These are phyloP conservation scores for Pardosa pseudoannulata DNA, from an alignment of 2,888 invertebrate genomes.

Conservation along the genomic window DNA sequence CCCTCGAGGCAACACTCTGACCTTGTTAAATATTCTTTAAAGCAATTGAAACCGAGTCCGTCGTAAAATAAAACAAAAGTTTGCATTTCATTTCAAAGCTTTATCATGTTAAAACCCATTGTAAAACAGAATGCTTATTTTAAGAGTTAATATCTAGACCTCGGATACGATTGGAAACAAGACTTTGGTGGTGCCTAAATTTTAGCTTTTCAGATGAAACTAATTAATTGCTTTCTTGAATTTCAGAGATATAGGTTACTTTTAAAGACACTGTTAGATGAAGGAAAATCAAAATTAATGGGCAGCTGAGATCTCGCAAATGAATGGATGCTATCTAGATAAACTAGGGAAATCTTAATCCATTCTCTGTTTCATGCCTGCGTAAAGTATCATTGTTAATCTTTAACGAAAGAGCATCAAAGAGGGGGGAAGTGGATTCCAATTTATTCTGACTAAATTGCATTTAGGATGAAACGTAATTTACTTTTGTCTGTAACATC, in stretches of 20 bases:
- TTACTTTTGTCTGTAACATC: neutral
- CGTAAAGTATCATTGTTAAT: constrained; percentile 26
- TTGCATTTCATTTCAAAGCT: no score
- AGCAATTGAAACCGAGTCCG: no score
- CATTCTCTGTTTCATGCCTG: constrained; percentile 29
- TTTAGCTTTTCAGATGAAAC: neutral
- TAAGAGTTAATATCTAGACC: no score
- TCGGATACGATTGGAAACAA: no score
- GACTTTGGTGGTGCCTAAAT: no score
- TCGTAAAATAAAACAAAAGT: no score
- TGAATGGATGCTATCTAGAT: constrained; percentile 27
- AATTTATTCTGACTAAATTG: constrained; percentile 16
- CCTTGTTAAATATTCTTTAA: no score
- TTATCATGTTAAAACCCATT: no score
- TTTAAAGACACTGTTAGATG: constrained; percentile 20
- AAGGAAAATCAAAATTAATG: constrained; percentile 55
- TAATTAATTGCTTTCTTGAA: constrained; percentile 43
- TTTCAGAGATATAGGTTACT: constrained; percentile 43
- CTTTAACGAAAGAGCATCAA: constrained; percentile 17
- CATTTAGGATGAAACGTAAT: constrained; percentile 12
- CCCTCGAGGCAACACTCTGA: no score
- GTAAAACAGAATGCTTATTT: no score
- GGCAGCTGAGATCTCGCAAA: constrained; percentile 11
- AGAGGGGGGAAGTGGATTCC: no score
- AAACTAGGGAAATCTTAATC: constrained; percentile 40